Evolutionary conservation across 2,888 invertebrate species (phyloP).

Genomic region (Diadegma fenestrale): DNA sequence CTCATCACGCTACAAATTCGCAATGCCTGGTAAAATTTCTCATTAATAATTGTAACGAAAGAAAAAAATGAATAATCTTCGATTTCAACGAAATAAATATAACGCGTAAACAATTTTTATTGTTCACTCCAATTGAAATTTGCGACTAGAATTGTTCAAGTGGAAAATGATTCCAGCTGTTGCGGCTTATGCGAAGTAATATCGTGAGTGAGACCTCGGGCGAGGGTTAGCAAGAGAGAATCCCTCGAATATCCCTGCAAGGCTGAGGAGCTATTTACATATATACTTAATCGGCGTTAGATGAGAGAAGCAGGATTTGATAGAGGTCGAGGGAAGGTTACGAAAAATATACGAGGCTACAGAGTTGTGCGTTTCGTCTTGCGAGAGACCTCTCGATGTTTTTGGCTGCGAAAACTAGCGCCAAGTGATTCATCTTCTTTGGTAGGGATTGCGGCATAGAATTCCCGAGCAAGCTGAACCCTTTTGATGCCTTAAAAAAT

Average conservation of each 20-base stretch:
- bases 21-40: neutral
- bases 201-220: neutral
- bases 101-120: neutral
- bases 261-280: neutral
- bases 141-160: neutral
- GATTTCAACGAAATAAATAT: neutral
- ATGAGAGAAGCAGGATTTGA: neutral
- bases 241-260: neutral
- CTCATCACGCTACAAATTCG: neutral
- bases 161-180: neutral
- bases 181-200: neutral
- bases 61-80: neutral
- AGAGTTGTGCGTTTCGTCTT: conserved; percentile 23
- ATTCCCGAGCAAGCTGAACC: conserved; percentile 49
- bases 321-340: conserved; percentile 1
- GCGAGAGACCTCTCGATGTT: conserved; percentile 52
- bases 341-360: neutral
- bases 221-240: neutral
- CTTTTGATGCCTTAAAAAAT: conserved; percentile 51
- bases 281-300: conserved; percentile 1
- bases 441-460: conserved; percentile 74
- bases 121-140: neutral
- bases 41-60: neutral
- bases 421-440: conserved; percentile 80
- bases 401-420: conserved; percentile 74